Percentiles rank a stretch among this genome's conserved stretches.
phyloP scores from a whole-genome alignment of 2,113 vertebrate genomes.

The Sylvietta virens region DNA sequence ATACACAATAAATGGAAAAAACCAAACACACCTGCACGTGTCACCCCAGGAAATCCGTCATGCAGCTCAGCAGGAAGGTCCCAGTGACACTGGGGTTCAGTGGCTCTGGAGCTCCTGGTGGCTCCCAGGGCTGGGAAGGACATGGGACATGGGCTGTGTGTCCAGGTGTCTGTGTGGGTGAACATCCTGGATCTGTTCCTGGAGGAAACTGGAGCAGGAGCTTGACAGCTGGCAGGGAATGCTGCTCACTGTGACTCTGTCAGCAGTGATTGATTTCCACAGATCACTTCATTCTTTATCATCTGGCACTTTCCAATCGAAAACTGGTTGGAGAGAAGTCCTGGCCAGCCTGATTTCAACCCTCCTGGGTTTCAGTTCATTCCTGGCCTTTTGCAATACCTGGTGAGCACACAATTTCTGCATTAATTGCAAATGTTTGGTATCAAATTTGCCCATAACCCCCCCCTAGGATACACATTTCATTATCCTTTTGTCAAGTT shows the following conservation, averaged over 20 bases:
- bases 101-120: not conserved
- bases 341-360: not conserved
- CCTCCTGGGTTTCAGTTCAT: not conserved
- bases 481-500: not conserved
- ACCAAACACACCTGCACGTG: accelerated
- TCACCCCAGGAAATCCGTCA: not conserved
- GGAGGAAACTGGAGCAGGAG: accelerated
- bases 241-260: not conserved
- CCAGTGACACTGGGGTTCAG: not conserved
- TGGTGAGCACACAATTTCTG: not conserved
- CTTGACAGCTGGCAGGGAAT: not conserved
- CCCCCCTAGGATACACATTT: not conserved
- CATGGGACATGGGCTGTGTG: accelerated
- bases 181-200: not conserved
- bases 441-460: not conserved
- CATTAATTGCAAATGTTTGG: not conserved
- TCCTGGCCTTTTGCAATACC: not conserved
- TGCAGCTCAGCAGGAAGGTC: not conserved
- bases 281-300: not conserved
- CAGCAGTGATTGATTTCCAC: not conserved
- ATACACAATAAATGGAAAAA: not conserved
- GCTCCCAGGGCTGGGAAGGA: not conserved
- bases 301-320: not conserved
- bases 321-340: not conserved
- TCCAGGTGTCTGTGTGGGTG: accelerated